Evolutionary conservation across 2,888 invertebrate species (phyloP).

Genomic region (Petrolisthes cinctipes): DNA sequence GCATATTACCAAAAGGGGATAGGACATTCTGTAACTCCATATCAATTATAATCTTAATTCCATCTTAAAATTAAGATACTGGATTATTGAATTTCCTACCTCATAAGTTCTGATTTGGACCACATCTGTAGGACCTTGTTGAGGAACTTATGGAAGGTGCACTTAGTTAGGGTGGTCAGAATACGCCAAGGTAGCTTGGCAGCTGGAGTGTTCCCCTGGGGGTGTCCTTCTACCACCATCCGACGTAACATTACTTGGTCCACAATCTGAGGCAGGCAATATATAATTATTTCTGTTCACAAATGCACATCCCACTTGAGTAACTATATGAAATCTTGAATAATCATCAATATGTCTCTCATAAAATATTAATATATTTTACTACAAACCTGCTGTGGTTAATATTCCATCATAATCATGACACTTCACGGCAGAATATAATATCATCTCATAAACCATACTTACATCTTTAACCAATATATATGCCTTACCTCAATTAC

Average conservation of each 20-base stretch:
- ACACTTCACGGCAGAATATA: too few relatives aligned
- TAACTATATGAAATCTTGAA: too few relatives aligned
- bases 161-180: slow-evolving; percentile 73
- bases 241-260: slow-evolving; percentile 62
- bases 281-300: too few relatives aligned
- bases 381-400: too few relatives aligned
- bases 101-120: slow-evolving; percentile 69
- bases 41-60: too few relatives aligned
- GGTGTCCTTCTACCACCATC: slow-evolving; percentile 51
- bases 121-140: slow-evolving; percentile 74
- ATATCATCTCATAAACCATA: too few relatives aligned
- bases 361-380: too few relatives aligned
- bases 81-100: slow-evolving; percentile 50
- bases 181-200: slow-evolving; percentile 75
- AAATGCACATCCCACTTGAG: too few relatives aligned
- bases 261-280: slow-evolving; percentile 48
- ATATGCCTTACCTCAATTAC: slow-evolving; percentile 69
- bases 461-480: neutral
- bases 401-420: too few relatives aligned
- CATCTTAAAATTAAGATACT: neutral
- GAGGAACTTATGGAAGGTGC: slow-evolving; percentile 76
- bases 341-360: too few relatives aligned
- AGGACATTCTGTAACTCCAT: too few relatives aligned
- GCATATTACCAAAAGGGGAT: too few relatives aligned
- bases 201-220: slow-evolving; percentile 48